Percentiles rank a stretch among this genome's conserved stretches.
Evolutionary conservation across 2,797 vertebrate genomes (phyloP).

Genomic region (Pipistrellus kuhlii): DNA sequence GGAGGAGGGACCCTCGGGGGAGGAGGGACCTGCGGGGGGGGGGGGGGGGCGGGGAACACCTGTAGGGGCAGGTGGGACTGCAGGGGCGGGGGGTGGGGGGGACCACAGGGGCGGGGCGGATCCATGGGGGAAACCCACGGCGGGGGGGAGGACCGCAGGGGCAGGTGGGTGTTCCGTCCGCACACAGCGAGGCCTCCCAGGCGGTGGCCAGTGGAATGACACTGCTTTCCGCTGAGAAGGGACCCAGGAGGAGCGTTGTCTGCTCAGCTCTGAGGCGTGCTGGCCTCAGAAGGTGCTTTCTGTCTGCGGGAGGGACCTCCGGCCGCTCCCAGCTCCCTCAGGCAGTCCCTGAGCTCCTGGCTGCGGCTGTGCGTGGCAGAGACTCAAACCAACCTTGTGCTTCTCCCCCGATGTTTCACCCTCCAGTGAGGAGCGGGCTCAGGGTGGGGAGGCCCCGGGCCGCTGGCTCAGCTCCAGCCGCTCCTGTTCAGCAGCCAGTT

Average conservation of each 20-base stretch:
- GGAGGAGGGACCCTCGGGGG: too few species aligned
- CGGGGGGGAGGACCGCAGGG: too few species aligned
- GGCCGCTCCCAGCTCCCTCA: neutral
- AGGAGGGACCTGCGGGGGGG: too few species aligned
- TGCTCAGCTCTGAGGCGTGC: neutral
- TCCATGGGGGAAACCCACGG: neutral
- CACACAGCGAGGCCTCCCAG: rapidly evolving
- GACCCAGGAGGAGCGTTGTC: neutral
- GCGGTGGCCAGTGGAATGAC: neutral
- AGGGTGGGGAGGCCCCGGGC: neutral
- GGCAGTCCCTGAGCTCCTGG: neutral
- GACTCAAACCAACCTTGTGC: neutral
- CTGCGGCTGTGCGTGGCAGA: neutral
- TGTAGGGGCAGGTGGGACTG: too few species aligned
- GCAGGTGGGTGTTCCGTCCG: neutral
- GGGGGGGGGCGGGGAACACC: too few species aligned
- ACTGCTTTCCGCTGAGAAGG: neutral
- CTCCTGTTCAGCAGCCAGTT: rapidly evolving
- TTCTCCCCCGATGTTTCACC: neutral
- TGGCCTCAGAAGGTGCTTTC: neutral
- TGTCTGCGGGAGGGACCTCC: neutral
- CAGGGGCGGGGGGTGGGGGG: too few species aligned
- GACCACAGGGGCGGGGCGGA: too few species aligned
- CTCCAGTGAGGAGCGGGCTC: neutral
- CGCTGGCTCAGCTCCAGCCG: neutral